phyloP scores from a whole-genome alignment of 2,888 invertebrate genomes.

The Thyatira batis region DNA sequence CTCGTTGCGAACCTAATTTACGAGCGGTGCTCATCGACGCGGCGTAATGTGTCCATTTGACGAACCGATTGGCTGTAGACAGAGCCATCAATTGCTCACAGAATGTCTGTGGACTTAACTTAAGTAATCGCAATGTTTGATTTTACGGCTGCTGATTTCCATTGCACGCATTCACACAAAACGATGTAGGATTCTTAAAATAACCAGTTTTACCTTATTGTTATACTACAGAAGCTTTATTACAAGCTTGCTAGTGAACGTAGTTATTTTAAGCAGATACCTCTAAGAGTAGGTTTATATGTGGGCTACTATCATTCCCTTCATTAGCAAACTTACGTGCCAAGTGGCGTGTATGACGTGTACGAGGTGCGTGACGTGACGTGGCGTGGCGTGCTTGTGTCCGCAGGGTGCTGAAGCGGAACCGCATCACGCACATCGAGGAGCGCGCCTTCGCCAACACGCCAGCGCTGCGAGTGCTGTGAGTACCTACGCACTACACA shows the following conservation, averaged over 20 bases:
- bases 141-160: background rate
- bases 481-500: constrained; percentile 78
- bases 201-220: no score
- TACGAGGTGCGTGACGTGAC: constrained; percentile 1
- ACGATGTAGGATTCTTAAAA: no score
- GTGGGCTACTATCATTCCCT: no score
- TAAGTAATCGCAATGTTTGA: background rate
- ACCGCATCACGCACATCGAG: constrained; percentile 90
- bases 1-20: constrained; percentile 3
- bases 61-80: background rate
- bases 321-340: no score
- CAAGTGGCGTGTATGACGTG: constrained; percentile 7
- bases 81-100: background rate
- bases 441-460: constrained; percentile 90
- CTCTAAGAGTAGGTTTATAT: no score
- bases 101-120: background rate
- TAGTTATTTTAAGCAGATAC: background rate
- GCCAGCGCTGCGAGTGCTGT: constrained; percentile 91
- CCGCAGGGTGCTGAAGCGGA: constrained; percentile 91
- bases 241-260: background rate
- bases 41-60: constrained; percentile 3
- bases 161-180: background rate
- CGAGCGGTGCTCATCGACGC: background rate
- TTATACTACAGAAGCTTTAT: no score
- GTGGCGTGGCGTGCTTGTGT: constrained; percentile 20